Evolutionary conservation across 2,888 invertebrate species (phyloP).

Genomic region (Dryobota labecula): DNA sequence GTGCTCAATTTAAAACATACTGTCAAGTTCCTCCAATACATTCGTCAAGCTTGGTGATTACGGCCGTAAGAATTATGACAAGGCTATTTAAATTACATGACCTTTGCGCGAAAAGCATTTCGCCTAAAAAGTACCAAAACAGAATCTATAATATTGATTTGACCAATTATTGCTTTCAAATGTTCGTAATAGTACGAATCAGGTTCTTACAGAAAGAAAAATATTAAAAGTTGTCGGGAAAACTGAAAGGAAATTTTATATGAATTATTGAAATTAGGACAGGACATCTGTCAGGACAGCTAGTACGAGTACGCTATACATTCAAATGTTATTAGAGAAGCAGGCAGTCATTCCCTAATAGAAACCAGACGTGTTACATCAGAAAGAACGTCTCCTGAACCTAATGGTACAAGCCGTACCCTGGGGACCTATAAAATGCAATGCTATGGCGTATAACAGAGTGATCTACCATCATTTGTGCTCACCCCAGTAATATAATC

Average conservation of each 20-base stretch:
- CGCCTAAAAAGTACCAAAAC: not conserved
- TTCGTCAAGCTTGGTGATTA: not conserved
- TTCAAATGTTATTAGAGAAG: not conserved
- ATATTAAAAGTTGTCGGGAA: too few species aligned
- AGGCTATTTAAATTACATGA: not conserved
- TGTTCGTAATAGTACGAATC: too few species aligned
- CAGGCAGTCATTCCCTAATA: not conserved
- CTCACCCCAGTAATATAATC: conserved; percentile 8
- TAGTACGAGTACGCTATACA: too few species aligned
- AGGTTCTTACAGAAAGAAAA: too few species aligned
- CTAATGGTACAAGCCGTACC: conserved; percentile 4
- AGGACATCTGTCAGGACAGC: too few species aligned
- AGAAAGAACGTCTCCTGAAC: not conserved
- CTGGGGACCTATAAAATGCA: conserved; percentile 19
- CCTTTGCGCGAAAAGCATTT: not conserved
- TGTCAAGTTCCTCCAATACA: not conserved
- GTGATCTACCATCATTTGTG: conserved; percentile 18
- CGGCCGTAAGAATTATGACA: not conserved
- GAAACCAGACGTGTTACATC: not conserved
- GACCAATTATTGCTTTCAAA: too few species aligned
- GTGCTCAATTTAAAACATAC: not conserved
- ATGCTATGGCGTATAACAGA: not conserved
- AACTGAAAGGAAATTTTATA: too few species aligned
- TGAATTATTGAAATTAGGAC: too few species aligned
- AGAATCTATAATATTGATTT: too few species aligned